phyloP scores from a whole-genome alignment of 2,888 invertebrate genomes.

The Drosophila niveifrons region DNA sequence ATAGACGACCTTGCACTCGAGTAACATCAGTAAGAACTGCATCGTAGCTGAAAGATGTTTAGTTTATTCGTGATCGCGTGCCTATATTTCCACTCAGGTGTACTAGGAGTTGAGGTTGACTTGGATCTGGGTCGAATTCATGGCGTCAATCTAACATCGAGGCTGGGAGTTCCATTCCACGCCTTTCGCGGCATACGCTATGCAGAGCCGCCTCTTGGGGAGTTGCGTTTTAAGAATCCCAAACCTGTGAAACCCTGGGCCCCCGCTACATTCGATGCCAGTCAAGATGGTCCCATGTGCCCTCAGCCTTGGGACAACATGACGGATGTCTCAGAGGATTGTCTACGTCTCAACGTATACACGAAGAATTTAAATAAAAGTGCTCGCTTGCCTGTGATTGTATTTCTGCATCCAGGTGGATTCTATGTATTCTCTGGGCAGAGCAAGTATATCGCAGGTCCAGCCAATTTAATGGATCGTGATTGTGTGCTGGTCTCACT shows the following conservation, averaged over 20 bases:
- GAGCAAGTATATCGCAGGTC: slow-evolving; percentile 85
- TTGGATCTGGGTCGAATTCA: slow-evolving; percentile 79
- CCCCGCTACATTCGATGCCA: slow-evolving; percentile 86
- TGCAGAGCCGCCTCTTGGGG: slow-evolving; percentile 79
- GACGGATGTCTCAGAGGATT: slow-evolving; percentile 86
- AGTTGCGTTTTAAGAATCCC: slow-evolving; percentile 85
- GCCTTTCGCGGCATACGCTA: slow-evolving; percentile 84
- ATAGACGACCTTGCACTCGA: slow-evolving; percentile 6
- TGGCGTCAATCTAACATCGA: slow-evolving; percentile 71
- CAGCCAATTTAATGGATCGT: slow-evolving; percentile 88
- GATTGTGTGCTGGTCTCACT: slow-evolving; percentile 89
- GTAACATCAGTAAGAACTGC: slow-evolving; percentile 20
- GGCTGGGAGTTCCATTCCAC: slow-evolving; percentile 72
- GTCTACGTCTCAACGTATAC: slow-evolving; percentile 87
- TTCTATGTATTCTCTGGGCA: slow-evolving; percentile 87
- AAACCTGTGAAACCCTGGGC: slow-evolving; percentile 86
- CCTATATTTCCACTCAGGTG: slow-evolving; percentile 29
- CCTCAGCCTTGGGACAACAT: slow-evolving; percentile 84
- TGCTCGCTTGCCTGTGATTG: slow-evolving; percentile 87
- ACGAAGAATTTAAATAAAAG: slow-evolving; percentile 78
- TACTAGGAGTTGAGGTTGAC: slow-evolving; percentile 62
- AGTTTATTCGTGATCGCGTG: slow-evolving; percentile 12
- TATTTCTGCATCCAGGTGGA: slow-evolving; percentile 89
- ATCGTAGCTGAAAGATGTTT: slow-evolving; percentile 38
- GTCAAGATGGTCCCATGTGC: slow-evolving; percentile 87